Base-by-base conservation (phyloP, 1,140 invertebrate genomes). In the Heliconius eleuchia region DNA sequence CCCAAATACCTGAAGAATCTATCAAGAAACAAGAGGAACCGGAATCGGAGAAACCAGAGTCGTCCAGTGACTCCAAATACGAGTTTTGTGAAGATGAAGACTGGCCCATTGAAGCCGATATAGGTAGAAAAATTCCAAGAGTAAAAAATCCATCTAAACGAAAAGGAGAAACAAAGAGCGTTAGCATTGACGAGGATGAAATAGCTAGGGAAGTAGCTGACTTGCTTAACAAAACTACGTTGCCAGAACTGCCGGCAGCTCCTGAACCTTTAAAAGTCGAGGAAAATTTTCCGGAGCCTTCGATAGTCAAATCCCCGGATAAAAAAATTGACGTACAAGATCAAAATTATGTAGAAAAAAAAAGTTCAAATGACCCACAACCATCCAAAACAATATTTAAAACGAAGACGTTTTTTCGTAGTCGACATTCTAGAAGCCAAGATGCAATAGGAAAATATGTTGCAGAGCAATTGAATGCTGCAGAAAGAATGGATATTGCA, bases 31-130 rank as follows among this genome's bases (percentile, higher is more conserved):
- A 85, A 23, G 86, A 88, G 66, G 86, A 86, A 42, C 82, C 89
- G 80, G 71, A 79, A 34, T 76, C 80, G 46, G 89, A 89, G 46
- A 92, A 95, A 83, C 86, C 88, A 19, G 91, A 94, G 79, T 84
- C 86, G 8, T 88, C 90, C 1, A 89, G 86, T 81, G 90, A 95
- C 82, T 91, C 93, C 27, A 93, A 94, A 85, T 96, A 95, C 84
- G 95, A 95, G 80, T 96, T 95, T 90, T 94, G 95, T 87, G 95
- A 96, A 79, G 94, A 95, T 78, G 95, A 95, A 87, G 95, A 95
- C 79, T 92, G 93, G 89, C 89, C 92, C 7, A 82, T 91, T 78
- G 93, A 94, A 87, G 91, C 87, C 71, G 93, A 94, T 76, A 90
- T 91, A 19, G 95, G 95, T 19, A 89, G 94, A 76, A 95, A 95